Percentiles rank a stretch among this genome's conserved stretches.
phyloP scores from a whole-genome alignment of 2,113 vertebrate species.

The Vireo altiloquus region DNA sequence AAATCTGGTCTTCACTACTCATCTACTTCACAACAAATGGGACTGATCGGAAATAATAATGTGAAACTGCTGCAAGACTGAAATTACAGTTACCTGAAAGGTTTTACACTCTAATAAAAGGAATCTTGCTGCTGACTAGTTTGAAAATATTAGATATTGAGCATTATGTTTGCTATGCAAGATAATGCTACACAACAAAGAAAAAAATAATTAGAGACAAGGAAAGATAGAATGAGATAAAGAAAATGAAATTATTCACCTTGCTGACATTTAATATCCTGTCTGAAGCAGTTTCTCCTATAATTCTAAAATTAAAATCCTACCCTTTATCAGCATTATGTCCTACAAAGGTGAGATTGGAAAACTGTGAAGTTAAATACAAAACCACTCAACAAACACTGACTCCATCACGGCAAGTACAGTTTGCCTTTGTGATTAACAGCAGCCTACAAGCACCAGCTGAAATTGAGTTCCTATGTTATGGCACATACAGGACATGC shows the following conservation, averaged over 20 bases:
- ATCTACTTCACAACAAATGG: background rate
- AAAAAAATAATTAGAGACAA: background rate
- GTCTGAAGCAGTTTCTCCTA: background rate
- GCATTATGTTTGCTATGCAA: background rate
- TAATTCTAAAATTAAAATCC: background rate
- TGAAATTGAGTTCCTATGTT: background rate
- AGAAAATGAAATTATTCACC: background rate
- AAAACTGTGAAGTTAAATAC: background rate
- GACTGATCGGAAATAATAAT: background rate
- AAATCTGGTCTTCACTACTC: background rate
- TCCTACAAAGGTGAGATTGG: background rate
- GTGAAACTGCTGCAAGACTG: background rate
- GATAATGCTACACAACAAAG: background rate
- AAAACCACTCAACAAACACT: background rate
- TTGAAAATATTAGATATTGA: background rate
- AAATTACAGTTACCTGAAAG: background rate
- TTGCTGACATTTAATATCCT: background rate
- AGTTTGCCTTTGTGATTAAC: background rate
- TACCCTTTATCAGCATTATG: background rate
- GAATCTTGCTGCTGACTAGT: background rate
- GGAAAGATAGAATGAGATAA: background rate
- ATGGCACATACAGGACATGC: background rate
- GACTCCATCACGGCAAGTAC: background rate
- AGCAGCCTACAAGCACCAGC: background rate
- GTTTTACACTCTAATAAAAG: background rate